These are phyloP conservation scores for Notothenia rossii DNA, from an alignment of 2,113 vertebrate genomes.

Conservation along the genomic window DNA sequence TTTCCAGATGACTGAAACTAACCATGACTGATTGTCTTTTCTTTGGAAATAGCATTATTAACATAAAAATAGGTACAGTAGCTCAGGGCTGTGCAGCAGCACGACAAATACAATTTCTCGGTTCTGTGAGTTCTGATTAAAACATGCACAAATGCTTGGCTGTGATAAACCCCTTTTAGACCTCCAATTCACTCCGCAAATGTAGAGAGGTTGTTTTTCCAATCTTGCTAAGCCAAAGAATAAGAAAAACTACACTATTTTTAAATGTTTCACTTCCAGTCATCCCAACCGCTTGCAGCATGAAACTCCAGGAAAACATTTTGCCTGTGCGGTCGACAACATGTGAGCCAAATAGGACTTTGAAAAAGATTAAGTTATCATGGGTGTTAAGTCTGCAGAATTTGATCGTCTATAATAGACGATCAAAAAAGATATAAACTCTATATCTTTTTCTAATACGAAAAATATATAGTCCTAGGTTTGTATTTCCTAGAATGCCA, in stretches of 20 bases:
- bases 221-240: slow-evolving; percentile 16
- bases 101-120: slow-evolving; percentile 41
- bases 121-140: slow-evolving; percentile 48
- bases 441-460: too few species aligned
- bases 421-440: too few species aligned
- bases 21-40: slow-evolving; percentile 31
- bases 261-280: background rate
- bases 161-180: slow-evolving; percentile 39
- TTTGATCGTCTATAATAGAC: too few species aligned
- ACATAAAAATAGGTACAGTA: slow-evolving; percentile 23
- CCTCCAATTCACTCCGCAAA: slow-evolving; percentile 7
- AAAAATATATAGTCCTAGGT: too few species aligned
- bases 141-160: slow-evolving; percentile 29
- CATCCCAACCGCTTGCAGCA: background rate
- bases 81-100: slow-evolving; percentile 42
- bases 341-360: background rate
- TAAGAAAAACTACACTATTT: background rate
- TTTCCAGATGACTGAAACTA: slow-evolving; percentile 38
- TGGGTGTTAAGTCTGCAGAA: too few species aligned
- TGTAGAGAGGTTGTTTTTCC: background rate
- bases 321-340: background rate
- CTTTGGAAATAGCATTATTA: slow-evolving; percentile 39
- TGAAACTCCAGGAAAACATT: background rate
- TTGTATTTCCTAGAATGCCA: too few species aligned
- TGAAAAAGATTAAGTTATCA: background rate